These are phyloP conservation scores for Euproctis similis DNA, from an alignment of 2,888 invertebrate genomes.

Conservation along the genomic window DNA sequence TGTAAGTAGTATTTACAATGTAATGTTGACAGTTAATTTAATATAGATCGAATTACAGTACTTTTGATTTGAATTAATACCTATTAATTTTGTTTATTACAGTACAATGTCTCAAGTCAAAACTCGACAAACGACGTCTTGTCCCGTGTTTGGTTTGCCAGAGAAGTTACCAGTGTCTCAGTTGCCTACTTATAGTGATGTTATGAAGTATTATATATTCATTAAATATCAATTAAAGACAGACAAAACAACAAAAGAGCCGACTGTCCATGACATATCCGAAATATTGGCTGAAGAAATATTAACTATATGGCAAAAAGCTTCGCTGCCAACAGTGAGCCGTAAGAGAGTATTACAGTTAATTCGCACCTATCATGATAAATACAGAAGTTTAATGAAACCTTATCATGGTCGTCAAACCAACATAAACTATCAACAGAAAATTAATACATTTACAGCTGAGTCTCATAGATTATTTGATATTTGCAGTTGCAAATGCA, in stretches of 20 bases:
- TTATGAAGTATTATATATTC: conserved; percentile 4
- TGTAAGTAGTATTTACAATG: background rate
- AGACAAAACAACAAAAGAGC: conserved; percentile 6
- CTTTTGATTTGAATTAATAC: conserved; percentile 1
- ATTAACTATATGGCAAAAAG: conserved; percentile 4
- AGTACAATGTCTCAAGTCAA: too few relatives aligned
- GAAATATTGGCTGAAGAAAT: conserved; percentile 2
- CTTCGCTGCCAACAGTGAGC: conserved; percentile 6
- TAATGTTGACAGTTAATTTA: conserved; percentile 1
- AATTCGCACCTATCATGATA: conserved; percentile 5
- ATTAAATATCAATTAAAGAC: conserved; percentile 6
- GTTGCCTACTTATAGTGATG: conserved; percentile 2
- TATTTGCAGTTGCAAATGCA: conserved; percentile 6
- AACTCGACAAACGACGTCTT: background rate
- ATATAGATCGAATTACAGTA: conserved; percentile 2
- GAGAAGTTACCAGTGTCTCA: conserved; percentile 4
- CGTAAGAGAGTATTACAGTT: conserved; percentile 4
- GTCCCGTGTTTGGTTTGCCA: conserved; percentile 4
- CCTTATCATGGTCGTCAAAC: conserved; percentile 7
- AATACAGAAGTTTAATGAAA: conserved; percentile 6
- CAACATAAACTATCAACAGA: conserved; percentile 6
- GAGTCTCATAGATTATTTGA: conserved; percentile 6
- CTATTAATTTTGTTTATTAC: conserved; percentile 3
- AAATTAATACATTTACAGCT: conserved; percentile 2
- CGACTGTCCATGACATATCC: conserved; percentile 6